Evolutionary conservation across 2,888 invertebrate genomes (phyloP).

Genomic region (Dryomyza anilis): DNA sequence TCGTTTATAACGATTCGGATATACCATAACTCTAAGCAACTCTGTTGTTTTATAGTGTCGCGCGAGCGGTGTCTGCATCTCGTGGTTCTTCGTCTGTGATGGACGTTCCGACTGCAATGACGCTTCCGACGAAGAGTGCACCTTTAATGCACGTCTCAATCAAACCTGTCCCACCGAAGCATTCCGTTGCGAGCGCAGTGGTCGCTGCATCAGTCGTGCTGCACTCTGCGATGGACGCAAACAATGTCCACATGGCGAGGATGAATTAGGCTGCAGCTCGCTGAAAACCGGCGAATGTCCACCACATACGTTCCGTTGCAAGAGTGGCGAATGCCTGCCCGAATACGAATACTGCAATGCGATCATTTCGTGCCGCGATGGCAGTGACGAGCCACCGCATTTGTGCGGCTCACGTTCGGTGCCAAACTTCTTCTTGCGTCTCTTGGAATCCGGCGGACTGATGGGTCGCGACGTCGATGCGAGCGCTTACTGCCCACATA

Average conservation of each 20-base stretch:
- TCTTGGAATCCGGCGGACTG: constrained; percentile 52
- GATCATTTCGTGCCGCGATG: constrained; percentile 82
- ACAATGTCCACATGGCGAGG: constrained; percentile 79
- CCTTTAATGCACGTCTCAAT: constrained; percentile 60
- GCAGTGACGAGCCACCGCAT: constrained; percentile 86
- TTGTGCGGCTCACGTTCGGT: constrained; percentile 67
- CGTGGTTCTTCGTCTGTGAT: constrained; percentile 93
- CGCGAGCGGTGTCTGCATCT: constrained; percentile 83
- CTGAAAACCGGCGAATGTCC: constrained; percentile 69
- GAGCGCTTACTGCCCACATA: constrained; percentile 71
- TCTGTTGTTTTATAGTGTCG: constrained; percentile 69
- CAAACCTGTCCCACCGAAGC: constrained; percentile 72
- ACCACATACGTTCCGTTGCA: constrained; percentile 81
- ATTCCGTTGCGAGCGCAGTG: constrained; percentile 71
- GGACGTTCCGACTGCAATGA: constrained; percentile 79
- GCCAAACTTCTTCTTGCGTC: constrained; percentile 57
- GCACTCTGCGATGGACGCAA: constrained; percentile 79
- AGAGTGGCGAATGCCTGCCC: constrained; percentile 84
- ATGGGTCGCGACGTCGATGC: constrained; percentile 44
- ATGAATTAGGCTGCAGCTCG: constrained; percentile 71
- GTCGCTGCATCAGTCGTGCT: constrained; percentile 78
- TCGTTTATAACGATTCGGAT: background rate
- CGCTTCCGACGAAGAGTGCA: constrained; percentile 85
- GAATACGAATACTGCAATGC: constrained; percentile 93
- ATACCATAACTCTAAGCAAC: background rate